These are phyloP conservation scores for Pseudonaja textilis DNA, from an alignment of 2,113 vertebrate genomes.

Conservation along the genomic window DNA sequence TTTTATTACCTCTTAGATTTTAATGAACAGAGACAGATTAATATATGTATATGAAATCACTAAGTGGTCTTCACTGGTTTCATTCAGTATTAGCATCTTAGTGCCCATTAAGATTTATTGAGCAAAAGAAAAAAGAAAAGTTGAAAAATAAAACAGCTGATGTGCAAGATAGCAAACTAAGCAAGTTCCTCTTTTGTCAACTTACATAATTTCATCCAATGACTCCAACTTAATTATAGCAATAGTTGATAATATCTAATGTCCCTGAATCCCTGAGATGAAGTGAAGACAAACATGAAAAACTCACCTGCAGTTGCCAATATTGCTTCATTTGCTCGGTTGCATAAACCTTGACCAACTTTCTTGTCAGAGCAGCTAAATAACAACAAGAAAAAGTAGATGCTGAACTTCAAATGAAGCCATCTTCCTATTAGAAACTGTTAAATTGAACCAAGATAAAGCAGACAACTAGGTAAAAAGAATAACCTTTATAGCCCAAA, in stretches of 20 bases:
- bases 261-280: background rate
- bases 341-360: slow-evolving; percentile 66
- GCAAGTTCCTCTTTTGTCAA: background rate
- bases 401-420: background rate
- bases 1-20: background rate
- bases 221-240: background rate
- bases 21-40: background rate
- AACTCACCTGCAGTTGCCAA: slow-evolving; percentile 74
- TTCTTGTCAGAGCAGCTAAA: slow-evolving; percentile 77
- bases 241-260: background rate
- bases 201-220: background rate
- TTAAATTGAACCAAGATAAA: background rate
- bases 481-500: background rate
- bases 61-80: background rate
- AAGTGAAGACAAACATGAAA: background rate
- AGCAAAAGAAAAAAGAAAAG: background rate
- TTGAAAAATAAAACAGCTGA: background rate
- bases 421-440: background rate
- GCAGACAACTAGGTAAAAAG: background rate
- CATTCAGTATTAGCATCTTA: background rate
- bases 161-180: background rate
- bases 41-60: background rate
- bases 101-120: background rate
- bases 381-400: slow-evolving; percentile 34
- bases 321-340: slow-evolving; percentile 65